phyloP scores from a whole-genome alignment of 2,888 invertebrate genomes.

The Odontocerum albicorne region DNA sequence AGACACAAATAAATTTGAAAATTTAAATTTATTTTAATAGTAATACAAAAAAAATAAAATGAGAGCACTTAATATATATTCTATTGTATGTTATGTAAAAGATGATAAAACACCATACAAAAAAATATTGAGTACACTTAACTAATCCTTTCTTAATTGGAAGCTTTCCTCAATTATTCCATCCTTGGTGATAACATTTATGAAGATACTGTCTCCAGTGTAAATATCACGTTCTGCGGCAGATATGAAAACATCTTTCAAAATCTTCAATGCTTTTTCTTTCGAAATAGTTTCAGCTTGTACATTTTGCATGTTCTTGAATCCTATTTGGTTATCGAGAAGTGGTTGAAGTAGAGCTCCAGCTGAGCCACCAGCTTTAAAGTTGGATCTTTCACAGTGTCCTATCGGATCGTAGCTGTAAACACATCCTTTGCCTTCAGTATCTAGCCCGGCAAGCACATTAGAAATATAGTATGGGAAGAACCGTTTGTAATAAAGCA shows the following conservation, averaged over 20 bases:
- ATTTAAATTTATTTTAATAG: too few species aligned
- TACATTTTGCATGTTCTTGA: conserved; percentile 81
- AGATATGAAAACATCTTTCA: conserved; percentile 96
- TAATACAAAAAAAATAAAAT: too few species aligned
- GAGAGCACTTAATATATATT: too few species aligned
- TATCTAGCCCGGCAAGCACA: conserved; percentile 90
- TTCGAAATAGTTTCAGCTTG: conserved; percentile 64
- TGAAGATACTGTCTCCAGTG: conserved; percentile 89
- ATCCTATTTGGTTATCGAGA: conserved; percentile 93
- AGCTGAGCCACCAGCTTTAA: conserved; percentile 89
- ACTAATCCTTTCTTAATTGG: conserved; percentile 85
- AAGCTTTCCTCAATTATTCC: conserved; percentile 78
- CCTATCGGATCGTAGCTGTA: conserved; percentile 98
- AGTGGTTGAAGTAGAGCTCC: conserved; percentile 90
- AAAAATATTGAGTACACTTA: too few species aligned
- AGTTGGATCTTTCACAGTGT: conserved; percentile 83
- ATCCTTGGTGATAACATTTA: conserved; percentile 86
- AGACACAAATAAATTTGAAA: too few species aligned
- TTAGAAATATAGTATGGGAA: conserved; percentile 98
- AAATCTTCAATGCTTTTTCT: conserved; percentile 80
- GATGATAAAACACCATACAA: too few species aligned
- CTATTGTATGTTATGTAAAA: too few species aligned
- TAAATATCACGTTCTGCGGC: conserved; percentile 98
- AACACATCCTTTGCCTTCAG: conserved; percentile 90
- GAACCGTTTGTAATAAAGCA: conserved; percentile 95